phyloP scores from a whole-genome alignment of 2,113 vertebrate species.

The Sphyrna mokarran region DNA sequence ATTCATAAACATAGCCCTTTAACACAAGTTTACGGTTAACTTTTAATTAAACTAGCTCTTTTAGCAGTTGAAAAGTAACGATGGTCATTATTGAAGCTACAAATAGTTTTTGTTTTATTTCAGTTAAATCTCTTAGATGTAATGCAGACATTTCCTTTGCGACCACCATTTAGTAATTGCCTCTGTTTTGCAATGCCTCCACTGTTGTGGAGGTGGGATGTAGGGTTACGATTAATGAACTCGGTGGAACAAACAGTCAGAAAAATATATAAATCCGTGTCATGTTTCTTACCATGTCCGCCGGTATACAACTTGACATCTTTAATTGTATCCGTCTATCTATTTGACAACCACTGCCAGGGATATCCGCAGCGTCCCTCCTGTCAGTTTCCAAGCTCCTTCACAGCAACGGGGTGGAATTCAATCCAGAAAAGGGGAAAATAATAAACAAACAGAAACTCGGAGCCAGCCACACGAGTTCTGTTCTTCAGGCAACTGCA shows the following conservation, averaged over 20 bases:
- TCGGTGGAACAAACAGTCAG: too few species aligned
- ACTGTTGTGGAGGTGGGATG: neutral
- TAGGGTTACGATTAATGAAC: neutral
- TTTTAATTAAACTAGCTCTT: neutral
- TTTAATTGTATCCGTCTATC: conserved; percentile 28
- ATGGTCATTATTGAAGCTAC: neutral
- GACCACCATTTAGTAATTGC: neutral
- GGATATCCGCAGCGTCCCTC: neutral
- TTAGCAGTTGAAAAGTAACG: neutral
- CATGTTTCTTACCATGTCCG: conserved; percentile 28
- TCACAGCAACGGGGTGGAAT: neutral
- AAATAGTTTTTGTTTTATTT: neutral
- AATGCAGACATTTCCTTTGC: neutral
- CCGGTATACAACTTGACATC: conserved; percentile 29
- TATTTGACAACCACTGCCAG: neutral
- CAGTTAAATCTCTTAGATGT: neutral
- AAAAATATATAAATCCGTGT: neutral
- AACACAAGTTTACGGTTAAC: neutral
- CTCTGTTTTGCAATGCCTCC: neutral
- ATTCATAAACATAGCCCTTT: neutral
- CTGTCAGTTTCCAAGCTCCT: neutral
- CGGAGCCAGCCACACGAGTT: neutral
- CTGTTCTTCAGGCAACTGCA: neutral
- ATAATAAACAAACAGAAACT: neutral
- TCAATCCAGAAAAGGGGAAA: neutral